Evolutionary conservation across 2,113 vertebrate species (phyloP).

Genomic region (Vombatus ursinus): DNA sequence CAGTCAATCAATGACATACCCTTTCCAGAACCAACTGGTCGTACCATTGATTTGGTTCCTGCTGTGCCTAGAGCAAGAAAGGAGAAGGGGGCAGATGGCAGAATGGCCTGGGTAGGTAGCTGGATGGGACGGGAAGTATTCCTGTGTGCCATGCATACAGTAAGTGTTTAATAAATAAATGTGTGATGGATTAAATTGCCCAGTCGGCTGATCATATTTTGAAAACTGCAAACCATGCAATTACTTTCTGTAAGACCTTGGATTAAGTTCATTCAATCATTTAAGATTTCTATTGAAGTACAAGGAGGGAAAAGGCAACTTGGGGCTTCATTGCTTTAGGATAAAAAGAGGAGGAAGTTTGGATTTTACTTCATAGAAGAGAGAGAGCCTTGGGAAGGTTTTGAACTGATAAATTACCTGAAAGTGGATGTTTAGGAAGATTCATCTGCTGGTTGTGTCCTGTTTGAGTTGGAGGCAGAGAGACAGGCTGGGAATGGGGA

Average conservation of each 20-base stretch:
- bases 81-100: too few relatives aligned
- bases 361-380: neutral
- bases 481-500: neutral
- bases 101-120: neutral
- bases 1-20: neutral
- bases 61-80: neutral
- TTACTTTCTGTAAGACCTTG: neutral
- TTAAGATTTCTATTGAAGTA: neutral
- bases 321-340: neutral
- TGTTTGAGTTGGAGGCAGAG: too few relatives aligned
- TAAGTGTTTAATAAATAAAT: neutral
- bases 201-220: neutral
- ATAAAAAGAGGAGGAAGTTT: neutral
- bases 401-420: neutral
- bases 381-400: neutral
- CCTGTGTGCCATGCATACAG: neutral
- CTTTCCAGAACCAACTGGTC: neutral
- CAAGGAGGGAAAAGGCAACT: neutral
- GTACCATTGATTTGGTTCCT: neutral
- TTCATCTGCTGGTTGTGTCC: neutral
- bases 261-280: neutral
- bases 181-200: neutral
- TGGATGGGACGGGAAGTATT: neutral
- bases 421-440: neutral
- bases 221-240: neutral